Base-by-base conservation (phyloP, 2,797 vertebrate species). In the Helicolenus hilgendorfi region DNA sequence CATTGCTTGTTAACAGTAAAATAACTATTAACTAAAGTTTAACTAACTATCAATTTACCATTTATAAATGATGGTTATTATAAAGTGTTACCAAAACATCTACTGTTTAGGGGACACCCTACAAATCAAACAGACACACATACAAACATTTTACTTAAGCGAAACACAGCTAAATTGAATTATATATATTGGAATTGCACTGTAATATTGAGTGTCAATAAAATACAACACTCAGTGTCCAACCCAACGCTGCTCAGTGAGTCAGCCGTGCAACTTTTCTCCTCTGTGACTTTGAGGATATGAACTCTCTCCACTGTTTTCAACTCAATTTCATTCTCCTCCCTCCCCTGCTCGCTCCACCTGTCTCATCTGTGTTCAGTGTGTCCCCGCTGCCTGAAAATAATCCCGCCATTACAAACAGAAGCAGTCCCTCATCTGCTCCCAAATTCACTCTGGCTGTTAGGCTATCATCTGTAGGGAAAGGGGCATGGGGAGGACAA, bases 401-500 rank as follows among this genome's bases (percentile, higher is more conserved):
- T 86, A 83, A 91, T 81, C 78, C 78, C 15, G 13, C 77, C 29
- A 81, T 87, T 87, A 81, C 79, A 86, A 84, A 91, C 74, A 75
- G 73, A 83, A 58, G 38, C 86, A 74, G 77, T 86, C 78, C 86
- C 83, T 88, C 74, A 87, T 87, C 79, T 84, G 63, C 72, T 74
- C 77, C 77, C 29, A 85, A 86, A 94, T 91, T 89, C 85, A 82
- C 73, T 86, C 78, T 35, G 71, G 65, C 86, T 89, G 79, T 83
- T 81, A 62, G 82, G 53, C 74, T 83, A 92, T 93, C 86, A 89
- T 84, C 85, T 83, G 77, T 81, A 64, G 75, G 45, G 53, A 88
- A 90, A 89, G 53, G 84, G 92, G 83, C 88, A 89, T 22, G 7
- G 45, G 67, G 89, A 92, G 89, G 93, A 88, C 88, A 91, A 92